Evolutionary conservation across 2,113 vertebrate genomes (phyloP), one percentile per base, ranked within the genome.

Genomic region (Salminus brasiliensis): DNA sequence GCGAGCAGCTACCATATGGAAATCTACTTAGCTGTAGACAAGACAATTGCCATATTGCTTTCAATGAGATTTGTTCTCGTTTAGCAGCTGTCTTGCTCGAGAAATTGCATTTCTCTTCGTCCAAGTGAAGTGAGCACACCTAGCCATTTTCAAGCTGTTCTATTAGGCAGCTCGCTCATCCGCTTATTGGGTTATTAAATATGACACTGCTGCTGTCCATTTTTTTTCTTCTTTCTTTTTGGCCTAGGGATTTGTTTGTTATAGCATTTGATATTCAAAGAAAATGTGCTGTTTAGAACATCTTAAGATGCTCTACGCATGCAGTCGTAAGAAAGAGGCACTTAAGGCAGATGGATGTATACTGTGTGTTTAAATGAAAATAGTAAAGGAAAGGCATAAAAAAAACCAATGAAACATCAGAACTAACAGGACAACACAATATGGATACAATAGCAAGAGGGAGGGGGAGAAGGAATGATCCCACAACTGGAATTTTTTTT

Each of bases 181-280:
- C 12, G 34, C 63, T 55, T 57, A 68, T 57, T 77, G 47, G 10
- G 49, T 68, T 53, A 77, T 68, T 77, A 57, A 68, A 77, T 57
- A 27, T 39, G 32, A 4, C 21, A 25, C 43, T 65, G 59, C 45
- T 47, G 47, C 12, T 30, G n/a, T 68, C 23, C 25, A 1, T 67
- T 29, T 52, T 15, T 23, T 25, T 13, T 7, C 53, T 49, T 49
- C 2, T 18, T 23, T 2, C 25, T 25, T 55, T 3, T 55, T 23
- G 25, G 66, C 34, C 32, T 67, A 68, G n/a, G 39, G 29, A 66
- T n/a, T 53, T 55, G 27, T 45, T 76, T 27, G 41, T n/a, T 47
- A 10, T 18, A 23, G 30, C 30, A 23, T 43, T 4, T 4, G 18
- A 18, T 27, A 43, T 30, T 74, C 5, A 13, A 74, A 13, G 23